Percentiles rank a stretch among this genome's conserved stretches.
Evolutionary conservation across 2,888 invertebrate species (phyloP).

Genomic region (Caenorhabditis sp.): DNA sequence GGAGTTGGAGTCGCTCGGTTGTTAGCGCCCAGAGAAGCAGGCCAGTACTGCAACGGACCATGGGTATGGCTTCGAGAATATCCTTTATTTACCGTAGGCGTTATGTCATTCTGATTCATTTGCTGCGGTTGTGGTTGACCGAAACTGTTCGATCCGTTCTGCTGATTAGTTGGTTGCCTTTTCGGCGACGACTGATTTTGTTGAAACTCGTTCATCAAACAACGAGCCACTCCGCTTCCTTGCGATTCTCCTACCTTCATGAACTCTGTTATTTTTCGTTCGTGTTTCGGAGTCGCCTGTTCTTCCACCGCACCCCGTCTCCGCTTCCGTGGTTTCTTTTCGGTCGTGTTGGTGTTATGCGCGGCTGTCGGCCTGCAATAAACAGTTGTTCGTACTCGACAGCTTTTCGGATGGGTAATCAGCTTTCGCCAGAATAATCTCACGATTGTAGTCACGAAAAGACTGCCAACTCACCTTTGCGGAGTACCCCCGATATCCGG

Average conservation of each 20-base stretch:
- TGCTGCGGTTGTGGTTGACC: constrained; percentile 21
- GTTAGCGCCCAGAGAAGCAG: constrained; percentile 47
- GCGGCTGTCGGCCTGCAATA: constrained; percentile 38
- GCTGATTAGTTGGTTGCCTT: constrained; percentile 30
- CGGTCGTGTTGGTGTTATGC: constrained; percentile 30
- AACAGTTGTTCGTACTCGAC: constrained; percentile 1
- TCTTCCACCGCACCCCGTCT: constrained; percentile 20
- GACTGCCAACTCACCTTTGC: constrained; percentile 39
- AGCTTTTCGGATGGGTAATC: constrained; percentile 13
- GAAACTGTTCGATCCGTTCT: constrained; percentile 50
- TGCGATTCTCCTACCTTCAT: constrained; percentile 41
- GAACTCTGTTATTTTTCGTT: constrained; percentile 70
- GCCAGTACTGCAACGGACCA: constrained; percentile 38
- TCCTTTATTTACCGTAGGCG: constrained; percentile 5
- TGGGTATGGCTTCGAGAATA: neutral
- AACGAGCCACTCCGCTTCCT: constrained; percentile 23
- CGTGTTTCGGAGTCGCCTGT: constrained; percentile 65
- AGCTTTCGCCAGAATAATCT: neutral
- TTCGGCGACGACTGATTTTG: constrained; percentile 56
- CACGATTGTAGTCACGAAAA: neutral
- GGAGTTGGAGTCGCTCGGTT: constrained; percentile 60
- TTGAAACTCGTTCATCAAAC: constrained; percentile 39
- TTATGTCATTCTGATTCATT: constrained; percentile 38
- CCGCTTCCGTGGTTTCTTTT: constrained; percentile 63
- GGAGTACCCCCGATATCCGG: constrained; percentile 59